Conservation (phyloP, 2,113 vertebrate species). For the Dolichallabes microphthalmus region DNA sequence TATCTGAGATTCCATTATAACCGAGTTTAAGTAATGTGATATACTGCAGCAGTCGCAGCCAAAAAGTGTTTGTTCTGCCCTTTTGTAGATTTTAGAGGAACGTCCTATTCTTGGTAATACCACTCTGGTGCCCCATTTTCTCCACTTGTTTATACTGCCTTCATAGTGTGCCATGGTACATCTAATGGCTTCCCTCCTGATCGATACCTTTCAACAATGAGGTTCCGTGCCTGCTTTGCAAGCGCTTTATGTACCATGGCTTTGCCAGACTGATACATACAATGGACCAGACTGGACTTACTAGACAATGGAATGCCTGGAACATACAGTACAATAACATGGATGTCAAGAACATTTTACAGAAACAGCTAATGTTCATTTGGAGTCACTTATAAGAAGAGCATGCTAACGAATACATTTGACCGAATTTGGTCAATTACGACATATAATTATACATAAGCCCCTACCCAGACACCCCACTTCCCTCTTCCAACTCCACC, state of each 20-base stretch:
- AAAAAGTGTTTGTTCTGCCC: not conserved
- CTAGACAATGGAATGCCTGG: too few species aligned
- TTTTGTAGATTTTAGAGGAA: not conserved
- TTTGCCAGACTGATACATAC: not conserved
- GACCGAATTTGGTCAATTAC: too few species aligned
- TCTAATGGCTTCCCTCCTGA: not conserved
- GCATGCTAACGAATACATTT: too few species aligned
- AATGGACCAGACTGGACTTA: too few species aligned
- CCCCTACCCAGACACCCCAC: too few species aligned
- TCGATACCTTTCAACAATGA: not conserved
- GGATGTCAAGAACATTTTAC: too few species aligned
- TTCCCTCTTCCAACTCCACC: too few species aligned
- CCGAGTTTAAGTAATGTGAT: not conserved
- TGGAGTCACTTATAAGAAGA: too few species aligned
- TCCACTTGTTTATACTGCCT: not conserved
- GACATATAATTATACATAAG: too few species aligned
- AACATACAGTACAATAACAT: too few species aligned
- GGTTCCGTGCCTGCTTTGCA: not conserved
- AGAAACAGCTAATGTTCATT: too few species aligned
- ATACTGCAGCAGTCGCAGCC: not conserved
- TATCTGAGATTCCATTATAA: too few species aligned
- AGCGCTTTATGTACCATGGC: not conserved
- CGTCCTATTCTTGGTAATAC: not conserved
- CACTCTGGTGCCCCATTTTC: not conserved
- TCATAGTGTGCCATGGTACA: not conserved